These are phyloP conservation scores for Saimiri boliviensis DNA, from an alignment of 2,113 vertebrate genomes.

Conservation along the genomic window DNA sequence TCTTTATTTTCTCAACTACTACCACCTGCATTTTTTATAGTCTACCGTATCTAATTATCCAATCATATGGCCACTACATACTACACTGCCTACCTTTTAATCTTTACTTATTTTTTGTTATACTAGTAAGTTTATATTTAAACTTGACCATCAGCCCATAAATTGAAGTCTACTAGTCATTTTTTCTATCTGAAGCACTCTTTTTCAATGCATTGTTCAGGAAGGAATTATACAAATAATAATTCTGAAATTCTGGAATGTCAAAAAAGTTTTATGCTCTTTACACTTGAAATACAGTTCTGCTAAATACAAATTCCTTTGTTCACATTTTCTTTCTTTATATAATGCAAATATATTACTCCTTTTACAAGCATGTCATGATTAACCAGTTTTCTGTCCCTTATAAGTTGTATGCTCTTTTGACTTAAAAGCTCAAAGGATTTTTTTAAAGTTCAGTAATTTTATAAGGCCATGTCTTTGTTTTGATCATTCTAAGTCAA, in stretches of 20 bases:
- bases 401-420: neutral
- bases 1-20: neutral
- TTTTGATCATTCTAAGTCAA: neutral
- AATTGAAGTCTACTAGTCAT: neutral
- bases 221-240: neutral
- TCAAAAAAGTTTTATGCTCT: neutral
- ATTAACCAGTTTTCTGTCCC: neutral
- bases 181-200: neutral
- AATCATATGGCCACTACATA: neutral
- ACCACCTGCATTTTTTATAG: neutral
- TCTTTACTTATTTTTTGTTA: neutral
- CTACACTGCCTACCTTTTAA: neutral
- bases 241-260: neutral
- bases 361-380: neutral
- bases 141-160: neutral
- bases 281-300: neutral
- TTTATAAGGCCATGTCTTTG: neutral
- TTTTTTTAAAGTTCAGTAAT: neutral
- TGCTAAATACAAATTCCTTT: neutral
- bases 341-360: neutral
- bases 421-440: neutral
- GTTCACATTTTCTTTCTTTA: neutral
- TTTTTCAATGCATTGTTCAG: neutral
- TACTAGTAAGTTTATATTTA: neutral
- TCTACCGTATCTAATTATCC: neutral